phyloP scores from a whole-genome alignment of 2,113 vertebrate species.

The Alces alces region DNA sequence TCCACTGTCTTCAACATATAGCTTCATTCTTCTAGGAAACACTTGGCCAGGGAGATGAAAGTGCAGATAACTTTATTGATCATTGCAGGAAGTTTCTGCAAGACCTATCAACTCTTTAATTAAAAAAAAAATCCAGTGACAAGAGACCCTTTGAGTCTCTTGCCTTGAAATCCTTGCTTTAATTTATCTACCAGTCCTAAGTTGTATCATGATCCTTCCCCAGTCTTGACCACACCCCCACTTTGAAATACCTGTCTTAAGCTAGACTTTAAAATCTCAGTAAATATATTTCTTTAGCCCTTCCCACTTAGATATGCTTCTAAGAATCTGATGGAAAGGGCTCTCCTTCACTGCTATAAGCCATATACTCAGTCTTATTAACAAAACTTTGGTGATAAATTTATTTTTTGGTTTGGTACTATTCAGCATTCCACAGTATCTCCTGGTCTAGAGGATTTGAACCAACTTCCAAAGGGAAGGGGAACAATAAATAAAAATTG shows the following conservation, averaged over 20 bases:
- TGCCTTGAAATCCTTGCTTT: neutral
- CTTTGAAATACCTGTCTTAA: neutral
- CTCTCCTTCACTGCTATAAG: neutral
- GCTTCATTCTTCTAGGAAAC: neutral
- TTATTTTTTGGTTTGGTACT: neutral
- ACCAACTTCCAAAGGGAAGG: slow-evolving; percentile 18
- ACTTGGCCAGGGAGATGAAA: neutral
- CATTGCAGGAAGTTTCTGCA: neutral
- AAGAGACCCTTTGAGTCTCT: neutral
- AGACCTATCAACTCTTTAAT: neutral
- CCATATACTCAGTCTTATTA: neutral
- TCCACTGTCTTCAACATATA: neutral
- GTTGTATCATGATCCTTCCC: neutral
- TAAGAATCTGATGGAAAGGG: neutral
- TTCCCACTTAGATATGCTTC: neutral
- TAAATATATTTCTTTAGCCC: neutral
- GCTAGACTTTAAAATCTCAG: neutral
- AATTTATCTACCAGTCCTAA: neutral
- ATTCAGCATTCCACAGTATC: neutral
- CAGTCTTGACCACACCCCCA: neutral
- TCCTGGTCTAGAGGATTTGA: neutral
- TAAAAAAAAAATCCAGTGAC: neutral
- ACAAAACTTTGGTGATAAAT: neutral
- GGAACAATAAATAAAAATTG: neutral
- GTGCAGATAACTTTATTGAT: neutral